Evolutionary conservation across 2,888 invertebrate species (phyloP).

Genomic region (Leuctra nigra): DNA sequence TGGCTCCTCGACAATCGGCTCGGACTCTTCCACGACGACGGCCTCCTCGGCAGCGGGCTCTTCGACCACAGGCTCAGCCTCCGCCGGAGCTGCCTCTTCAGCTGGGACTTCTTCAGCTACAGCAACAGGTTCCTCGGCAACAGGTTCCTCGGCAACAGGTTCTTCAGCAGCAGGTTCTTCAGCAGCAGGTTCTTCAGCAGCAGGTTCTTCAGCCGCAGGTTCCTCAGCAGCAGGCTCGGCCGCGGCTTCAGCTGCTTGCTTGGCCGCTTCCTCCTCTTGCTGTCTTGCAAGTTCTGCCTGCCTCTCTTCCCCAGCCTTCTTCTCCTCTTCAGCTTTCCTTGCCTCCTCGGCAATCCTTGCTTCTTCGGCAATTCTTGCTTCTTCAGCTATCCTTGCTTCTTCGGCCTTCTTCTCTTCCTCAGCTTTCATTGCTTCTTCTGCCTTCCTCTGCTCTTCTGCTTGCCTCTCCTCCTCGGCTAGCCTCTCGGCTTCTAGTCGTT

Average conservation of each 20-base stretch:
- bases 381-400: slow-evolving; percentile 49
- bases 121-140: background rate
- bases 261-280: background rate
- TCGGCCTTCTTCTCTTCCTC: slow-evolving; percentile 45
- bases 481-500: slow-evolving; percentile 41
- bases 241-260: background rate
- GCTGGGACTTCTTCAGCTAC: background rate
- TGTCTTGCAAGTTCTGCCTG: slow-evolving; percentile 28
- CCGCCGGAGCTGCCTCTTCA: background rate
- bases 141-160: background rate
- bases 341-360: slow-evolving; percentile 42
- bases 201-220: slow-evolving; percentile 30
- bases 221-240: slow-evolving; percentile 31
- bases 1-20: slow-evolving; percentile 9
- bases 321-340: slow-evolving; percentile 50
- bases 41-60: background rate
- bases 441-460: slow-evolving; percentile 39
- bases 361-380: slow-evolving; percentile 20
- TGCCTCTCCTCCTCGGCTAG: slow-evolving; percentile 60
- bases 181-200: background rate
- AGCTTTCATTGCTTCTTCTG: slow-evolving; percentile 22
- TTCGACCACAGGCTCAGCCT: background rate
- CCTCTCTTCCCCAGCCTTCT: slow-evolving; percentile 31
- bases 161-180: slow-evolving; percentile 1
- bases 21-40: background rate